A percentile compares a stretch with the other conserved stretches of the same genome.
phyloP scores from a whole-genome alignment of 2,797 vertebrate genomes.

The Thalassophryne amazonica region DNA sequence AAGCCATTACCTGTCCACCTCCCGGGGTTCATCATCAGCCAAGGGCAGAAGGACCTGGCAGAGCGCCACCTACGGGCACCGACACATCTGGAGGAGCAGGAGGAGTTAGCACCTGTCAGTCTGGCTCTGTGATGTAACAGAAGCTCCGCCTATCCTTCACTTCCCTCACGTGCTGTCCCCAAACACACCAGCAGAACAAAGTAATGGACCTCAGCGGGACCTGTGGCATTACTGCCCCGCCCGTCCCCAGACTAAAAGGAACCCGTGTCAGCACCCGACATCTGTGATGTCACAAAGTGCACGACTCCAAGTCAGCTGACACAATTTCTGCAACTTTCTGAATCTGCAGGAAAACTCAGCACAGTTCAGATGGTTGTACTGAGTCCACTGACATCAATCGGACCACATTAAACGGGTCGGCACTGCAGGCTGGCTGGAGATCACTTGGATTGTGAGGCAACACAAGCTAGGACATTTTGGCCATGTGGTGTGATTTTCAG shows the following conservation, averaged over 20 bases:
- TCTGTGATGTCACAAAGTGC: conserved; percentile 51
- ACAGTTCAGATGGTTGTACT: conserved; percentile 46
- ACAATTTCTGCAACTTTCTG: too few relatives aligned
- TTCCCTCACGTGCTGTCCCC: conserved; percentile 26
- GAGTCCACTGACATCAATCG: conserved; percentile 13
- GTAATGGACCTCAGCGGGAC: conserved; percentile 68
- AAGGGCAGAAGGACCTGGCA: conserved; percentile 70
- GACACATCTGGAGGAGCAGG: conserved; percentile 28
- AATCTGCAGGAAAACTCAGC: too few relatives aligned
- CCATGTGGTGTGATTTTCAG: too few relatives aligned
- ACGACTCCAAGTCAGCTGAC: too few relatives aligned
- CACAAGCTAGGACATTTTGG: too few relatives aligned
- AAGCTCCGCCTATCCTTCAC: conserved; percentile 38
- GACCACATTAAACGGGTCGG: too few relatives aligned
- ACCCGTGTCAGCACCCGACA: conserved; percentile 59
- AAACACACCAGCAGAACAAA: conserved; percentile 61
- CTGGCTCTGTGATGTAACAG: conserved; percentile 53
- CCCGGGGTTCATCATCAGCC: conserved; percentile 62
- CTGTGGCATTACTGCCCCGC: conserved; percentile 59
- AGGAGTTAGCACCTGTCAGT: conserved; percentile 54
- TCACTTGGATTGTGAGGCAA: too few relatives aligned
- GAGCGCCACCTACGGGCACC: conserved; percentile 37
- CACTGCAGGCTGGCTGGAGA: too few relatives aligned
- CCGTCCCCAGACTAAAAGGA: conserved; percentile 54
- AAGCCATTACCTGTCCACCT: conserved; percentile 64